A percentile compares a stretch with the other conserved stretches of the same genome.
These are phyloP conservation scores for Glossosoma conforme DNA, from an alignment of 1,140 invertebrate species.

Conservation along the genomic window DNA sequence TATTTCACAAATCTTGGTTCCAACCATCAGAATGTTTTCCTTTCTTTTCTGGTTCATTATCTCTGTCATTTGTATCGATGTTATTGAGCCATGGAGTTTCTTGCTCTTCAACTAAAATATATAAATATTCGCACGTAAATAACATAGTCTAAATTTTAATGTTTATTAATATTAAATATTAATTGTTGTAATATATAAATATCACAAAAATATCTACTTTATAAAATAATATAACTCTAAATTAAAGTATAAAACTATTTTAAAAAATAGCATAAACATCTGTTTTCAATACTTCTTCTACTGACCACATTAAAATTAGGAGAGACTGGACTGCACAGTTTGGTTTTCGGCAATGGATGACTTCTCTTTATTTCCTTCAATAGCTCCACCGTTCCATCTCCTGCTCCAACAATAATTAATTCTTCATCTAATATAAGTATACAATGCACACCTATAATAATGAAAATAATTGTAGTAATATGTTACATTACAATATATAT, in stretches of 20 bases:
- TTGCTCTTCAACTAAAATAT: constrained; percentile 55
- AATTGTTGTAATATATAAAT: constrained; percentile 3
- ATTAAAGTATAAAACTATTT: too few species aligned
- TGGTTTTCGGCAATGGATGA: constrained; percentile 45
- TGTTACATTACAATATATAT: too few species aligned
- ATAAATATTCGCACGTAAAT: too few species aligned
- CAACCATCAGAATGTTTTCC: constrained; percentile 58
- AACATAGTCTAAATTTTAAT: too few species aligned
- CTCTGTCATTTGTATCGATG: constrained; percentile 58
- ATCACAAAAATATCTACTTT: constrained; percentile 7
- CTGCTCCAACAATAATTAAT: constrained; percentile 71
- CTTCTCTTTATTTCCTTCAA: constrained; percentile 57
- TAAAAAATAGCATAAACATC: constrained; percentile 6
- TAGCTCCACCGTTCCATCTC: constrained; percentile 74
- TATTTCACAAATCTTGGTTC: constrained; percentile 75
- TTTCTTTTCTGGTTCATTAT: constrained; percentile 32
- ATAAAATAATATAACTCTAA: too few species aligned
- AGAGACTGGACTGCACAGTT: constrained; percentile 46
- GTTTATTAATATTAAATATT: too few species aligned
- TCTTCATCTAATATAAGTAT: constrained; percentile 58
- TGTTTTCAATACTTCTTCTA: background rate
- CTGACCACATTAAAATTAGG: constrained; percentile 56
- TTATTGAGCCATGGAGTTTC: constrained; percentile 58
- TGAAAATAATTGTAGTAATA: too few species aligned
- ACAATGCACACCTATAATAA: constrained; percentile 65